phyloP scores from a whole-genome alignment of 2,113 vertebrate genomes.

The Pantherophis guttatus region DNA sequence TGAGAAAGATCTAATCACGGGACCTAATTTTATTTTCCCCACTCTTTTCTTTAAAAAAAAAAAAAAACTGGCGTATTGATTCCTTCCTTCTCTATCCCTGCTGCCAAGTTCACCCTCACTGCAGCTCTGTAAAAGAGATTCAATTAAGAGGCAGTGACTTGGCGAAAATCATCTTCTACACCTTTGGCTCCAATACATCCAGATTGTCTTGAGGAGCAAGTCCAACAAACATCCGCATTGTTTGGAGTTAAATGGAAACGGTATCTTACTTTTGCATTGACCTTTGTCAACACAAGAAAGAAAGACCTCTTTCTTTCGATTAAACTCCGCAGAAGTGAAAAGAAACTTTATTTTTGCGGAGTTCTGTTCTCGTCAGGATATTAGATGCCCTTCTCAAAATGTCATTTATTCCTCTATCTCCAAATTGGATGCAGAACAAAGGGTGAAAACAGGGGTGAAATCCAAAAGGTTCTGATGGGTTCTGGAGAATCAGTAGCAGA shows the following conservation, averaged over 20 bases:
- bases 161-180: neutral
- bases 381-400: neutral
- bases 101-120: neutral
- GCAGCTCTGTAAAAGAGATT: neutral
- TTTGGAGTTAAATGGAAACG: neutral
- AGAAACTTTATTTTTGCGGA: neutral
- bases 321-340: neutral
- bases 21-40: neutral
- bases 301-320: neutral
- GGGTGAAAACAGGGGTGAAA: neutral
- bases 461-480: no score
- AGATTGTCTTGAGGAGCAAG: neutral
- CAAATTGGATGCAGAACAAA: neutral
- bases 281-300: neutral
- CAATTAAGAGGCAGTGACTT: neutral
- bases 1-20: neutral
- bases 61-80: neutral
- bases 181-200: neutral
- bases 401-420: neutral
- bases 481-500: no score
- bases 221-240: neutral
- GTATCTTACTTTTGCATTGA: neutral
- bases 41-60: neutral
- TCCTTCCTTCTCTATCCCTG: neutral
- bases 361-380: neutral